These are phyloP conservation scores for Tragulus kanchil DNA, from an alignment of 2,113 vertebrate species.

Conservation along the genomic window DNA sequence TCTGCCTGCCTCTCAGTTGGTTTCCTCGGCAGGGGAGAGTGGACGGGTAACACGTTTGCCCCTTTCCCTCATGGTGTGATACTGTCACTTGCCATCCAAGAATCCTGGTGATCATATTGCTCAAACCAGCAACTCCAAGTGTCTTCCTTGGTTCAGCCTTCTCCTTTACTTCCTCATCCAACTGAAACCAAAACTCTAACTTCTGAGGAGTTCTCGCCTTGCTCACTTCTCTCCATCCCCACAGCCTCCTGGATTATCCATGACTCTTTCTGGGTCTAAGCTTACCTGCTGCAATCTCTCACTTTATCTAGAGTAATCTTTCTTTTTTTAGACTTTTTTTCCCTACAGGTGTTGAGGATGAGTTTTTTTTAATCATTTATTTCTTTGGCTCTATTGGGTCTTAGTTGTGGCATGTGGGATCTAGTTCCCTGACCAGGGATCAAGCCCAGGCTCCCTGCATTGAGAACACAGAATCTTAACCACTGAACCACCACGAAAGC, in stretches of 20 bases:
- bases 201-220: neutral
- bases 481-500: no score
- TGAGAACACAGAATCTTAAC: no score
- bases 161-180: neutral
- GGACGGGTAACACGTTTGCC: neutral
- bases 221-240: neutral
- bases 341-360: no score
- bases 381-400: no score
- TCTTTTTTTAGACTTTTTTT: neutral
- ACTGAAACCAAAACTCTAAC: neutral
- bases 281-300: neutral
- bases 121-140: neutral
- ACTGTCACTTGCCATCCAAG: neutral
- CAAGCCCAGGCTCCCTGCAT: no score
- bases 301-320: neutral
- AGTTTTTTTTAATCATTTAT: no score
- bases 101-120: neutral
- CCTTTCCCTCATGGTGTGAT: neutral
- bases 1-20: neutral
- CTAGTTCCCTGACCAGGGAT: no score
- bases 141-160: neutral
- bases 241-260: neutral
- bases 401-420: no score
- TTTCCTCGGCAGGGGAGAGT: neutral
- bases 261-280: neutral